Evolutionary conservation across 2,888 invertebrate genomes (phyloP), one percentile per base, ranked within the genome.

Genomic region (Gordius sp.): DNA sequence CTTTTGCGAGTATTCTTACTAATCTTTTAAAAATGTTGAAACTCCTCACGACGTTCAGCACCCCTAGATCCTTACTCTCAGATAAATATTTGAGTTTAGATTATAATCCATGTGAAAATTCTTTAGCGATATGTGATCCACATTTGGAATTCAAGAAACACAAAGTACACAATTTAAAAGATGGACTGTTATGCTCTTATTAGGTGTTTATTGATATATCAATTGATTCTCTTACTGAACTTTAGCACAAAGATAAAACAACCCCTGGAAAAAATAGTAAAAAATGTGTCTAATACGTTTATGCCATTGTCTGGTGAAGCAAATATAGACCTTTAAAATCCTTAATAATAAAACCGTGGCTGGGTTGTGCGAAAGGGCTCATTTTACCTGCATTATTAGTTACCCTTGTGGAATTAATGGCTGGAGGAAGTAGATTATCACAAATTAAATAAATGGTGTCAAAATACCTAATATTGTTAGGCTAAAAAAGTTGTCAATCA

Each of bases 361-460:
- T 58, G 2, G 26, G 23, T 27, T 59, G 23, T 33, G 41, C 27
- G 41, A 13, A n/a, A 2, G n/a, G n/a, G 23, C 24, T 59, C 24
- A 59, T 59, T 28, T 54, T 65, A 1, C 63, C 65, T 2, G 59
- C 62, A 0, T 58, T 55, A 1, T 33, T 64, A 28, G 66, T 66
- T 1, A 59, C 66, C 27, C 64, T 59, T 56, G 61, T 58, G 2
- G 70, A 83, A 76, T 89, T 91, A 2, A 79, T 84, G 39, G 87
- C 93, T 26, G 82, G 81, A 1, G 93, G 93, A 1, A 89, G 87
- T 70, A 93, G 93, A 13, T 93, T 97, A 64, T 93, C 93, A 0
- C 86, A 89, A 73, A 85, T 97, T 1, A 97, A 97, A 74, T 89
- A 47, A 97, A 97, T 69, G 93, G 93, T 1, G 80, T 97, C 0